Percentiles rank a stretch among this genome's conserved stretches.
Evolutionary conservation across 2,888 invertebrate species (phyloP).

Genomic region (Girardia tigrina): DNA sequence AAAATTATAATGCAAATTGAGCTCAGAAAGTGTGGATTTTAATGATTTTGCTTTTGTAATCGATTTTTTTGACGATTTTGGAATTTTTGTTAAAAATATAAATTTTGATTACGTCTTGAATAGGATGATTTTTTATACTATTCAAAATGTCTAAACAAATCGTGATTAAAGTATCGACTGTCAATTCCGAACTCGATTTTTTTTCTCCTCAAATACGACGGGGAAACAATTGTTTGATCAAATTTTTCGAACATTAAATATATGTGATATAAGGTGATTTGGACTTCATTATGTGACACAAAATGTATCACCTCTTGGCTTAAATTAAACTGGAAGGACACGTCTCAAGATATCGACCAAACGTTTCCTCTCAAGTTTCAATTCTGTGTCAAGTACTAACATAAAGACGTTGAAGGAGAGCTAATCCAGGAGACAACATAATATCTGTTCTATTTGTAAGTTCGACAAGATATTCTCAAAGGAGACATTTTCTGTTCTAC

Average conservation of each 20-base stretch:
- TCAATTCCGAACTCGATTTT: slow-evolving; percentile 99
- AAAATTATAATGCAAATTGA: no score
- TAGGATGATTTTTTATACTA: no score
- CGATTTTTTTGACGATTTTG: no score
- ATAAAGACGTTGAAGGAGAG: slow-evolving; percentile 96
- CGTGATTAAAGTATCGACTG: slow-evolving; percentile 98
- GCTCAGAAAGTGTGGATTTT: no score
- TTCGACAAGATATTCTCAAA: slow-evolving; percentile 87
- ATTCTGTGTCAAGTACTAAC: slow-evolving; percentile 98
- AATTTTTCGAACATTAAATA: slow-evolving; percentile 80
- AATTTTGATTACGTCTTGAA: no score
- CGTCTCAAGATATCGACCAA: slow-evolving; percentile 96
- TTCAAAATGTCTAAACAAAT: slow-evolving; percentile 59
- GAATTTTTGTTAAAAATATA: no score
- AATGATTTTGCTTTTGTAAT: no score
- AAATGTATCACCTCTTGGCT: slow-evolving; percentile 97
- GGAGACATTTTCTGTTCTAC: slow-evolving; percentile 99
- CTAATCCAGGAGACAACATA: slow-evolving; percentile 94
- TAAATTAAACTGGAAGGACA: slow-evolving; percentile 95
- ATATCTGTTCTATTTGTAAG: slow-evolving; percentile 59
- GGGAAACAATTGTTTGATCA: slow-evolving; percentile 99
- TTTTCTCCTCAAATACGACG: slow-evolving; percentile 98
- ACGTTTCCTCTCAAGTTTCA: slow-evolving; percentile 95
- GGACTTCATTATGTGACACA: slow-evolving; percentile 95
- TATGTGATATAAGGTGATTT: slow-evolving; percentile 98